phyloP scores from a whole-genome alignment of 2,888 invertebrate genomes.

The Apodemia duryi region DNA sequence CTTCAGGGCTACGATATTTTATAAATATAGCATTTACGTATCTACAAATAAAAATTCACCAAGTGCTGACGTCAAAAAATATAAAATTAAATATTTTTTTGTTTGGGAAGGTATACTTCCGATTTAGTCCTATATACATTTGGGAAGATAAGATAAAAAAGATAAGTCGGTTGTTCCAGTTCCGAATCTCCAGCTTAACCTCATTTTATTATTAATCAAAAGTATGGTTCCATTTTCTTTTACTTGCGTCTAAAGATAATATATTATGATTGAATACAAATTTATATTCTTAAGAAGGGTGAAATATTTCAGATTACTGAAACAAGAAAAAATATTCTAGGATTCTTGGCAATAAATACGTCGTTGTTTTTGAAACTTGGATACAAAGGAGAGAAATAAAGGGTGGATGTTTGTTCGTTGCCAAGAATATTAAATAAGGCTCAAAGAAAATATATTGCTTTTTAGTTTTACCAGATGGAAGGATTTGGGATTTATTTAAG shows the following conservation, averaged over 20 bases:
- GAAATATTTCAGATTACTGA: not conserved
- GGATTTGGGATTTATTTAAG: not conserved
- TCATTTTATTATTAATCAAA: not conserved
- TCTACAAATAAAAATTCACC: too few species aligned
- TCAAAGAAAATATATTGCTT: constrained; percentile 9
- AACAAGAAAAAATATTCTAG: constrained; percentile 2
- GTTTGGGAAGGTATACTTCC: too few species aligned
- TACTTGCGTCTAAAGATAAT: not conserved
- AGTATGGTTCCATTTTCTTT: not conserved
- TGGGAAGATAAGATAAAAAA: too few species aligned
- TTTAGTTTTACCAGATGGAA: not conserved
- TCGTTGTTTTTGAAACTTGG: not conserved
- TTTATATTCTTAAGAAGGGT: not conserved
- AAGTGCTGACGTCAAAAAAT: too few species aligned
- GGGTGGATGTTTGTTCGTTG: not conserved
- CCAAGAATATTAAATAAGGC: constrained; percentile 13
- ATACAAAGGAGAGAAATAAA: not conserved
- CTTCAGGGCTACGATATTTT: too few species aligned
- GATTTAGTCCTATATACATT: too few species aligned
- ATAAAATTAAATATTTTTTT: too few species aligned
- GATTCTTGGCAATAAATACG: constrained; percentile 5
- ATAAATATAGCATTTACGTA: too few species aligned
- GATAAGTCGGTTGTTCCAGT: too few species aligned
- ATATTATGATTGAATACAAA: not conserved
- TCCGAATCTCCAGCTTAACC: not conserved